Conservation (phyloP, 2,797 vertebrate species). For the Eospalax fontanierii region DNA sequence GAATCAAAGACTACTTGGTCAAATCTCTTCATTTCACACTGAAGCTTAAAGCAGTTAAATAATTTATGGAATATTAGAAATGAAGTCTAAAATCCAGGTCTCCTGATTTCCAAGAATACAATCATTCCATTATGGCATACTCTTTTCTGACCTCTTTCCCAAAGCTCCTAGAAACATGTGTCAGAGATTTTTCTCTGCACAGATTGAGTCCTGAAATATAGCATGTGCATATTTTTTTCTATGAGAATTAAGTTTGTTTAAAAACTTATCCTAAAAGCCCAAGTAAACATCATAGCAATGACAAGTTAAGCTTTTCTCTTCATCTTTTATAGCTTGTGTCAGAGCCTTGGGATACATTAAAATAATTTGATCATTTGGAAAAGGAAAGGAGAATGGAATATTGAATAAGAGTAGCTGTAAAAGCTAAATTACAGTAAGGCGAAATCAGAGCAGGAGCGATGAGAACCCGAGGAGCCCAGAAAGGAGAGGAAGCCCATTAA, state of each 20-base stretch:
- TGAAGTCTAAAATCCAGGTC: neutral
- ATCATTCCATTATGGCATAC: neutral
- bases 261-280: slow-evolving; percentile 28
- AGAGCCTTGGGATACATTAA: slow-evolving; percentile 23
- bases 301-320: slow-evolving; percentile 29
- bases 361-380: slow-evolving; percentile 25
- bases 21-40: neutral
- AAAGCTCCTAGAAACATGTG: slow-evolving; percentile 25
- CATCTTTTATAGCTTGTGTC: slow-evolving; percentile 21
- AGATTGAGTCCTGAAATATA: neutral
- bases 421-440: slow-evolving; percentile 31
- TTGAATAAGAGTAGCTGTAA: slow-evolving; percentile 30
- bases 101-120: neutral
- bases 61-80: neutral
- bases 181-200: slow-evolving; percentile 6
- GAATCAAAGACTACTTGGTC: neutral
- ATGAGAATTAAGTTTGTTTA: slow-evolving; percentile 9
- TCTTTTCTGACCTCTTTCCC: neutral
- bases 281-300: neutral
- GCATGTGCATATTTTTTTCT: neutral
- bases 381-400: slow-evolving; percentile 22
- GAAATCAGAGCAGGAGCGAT: neutral
- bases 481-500: slow-evolving; percentile 32
- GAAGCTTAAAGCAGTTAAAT: neutral
- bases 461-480: slow-evolving; percentile 12